phyloP scores from a whole-genome alignment of 2,888 invertebrate species.

The Polietes domitor region DNA sequence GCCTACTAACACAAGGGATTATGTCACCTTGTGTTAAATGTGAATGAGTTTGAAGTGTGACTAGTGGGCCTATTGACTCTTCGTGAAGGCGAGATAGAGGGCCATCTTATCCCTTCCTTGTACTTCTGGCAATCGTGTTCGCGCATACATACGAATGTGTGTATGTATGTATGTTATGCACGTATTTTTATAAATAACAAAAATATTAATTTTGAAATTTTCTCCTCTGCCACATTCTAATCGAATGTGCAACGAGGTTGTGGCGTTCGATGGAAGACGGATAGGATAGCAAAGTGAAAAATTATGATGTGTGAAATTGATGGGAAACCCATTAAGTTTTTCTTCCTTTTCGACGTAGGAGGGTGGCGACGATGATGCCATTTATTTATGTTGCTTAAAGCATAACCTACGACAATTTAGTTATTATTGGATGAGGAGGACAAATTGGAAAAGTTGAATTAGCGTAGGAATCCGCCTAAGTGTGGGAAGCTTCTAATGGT shows the following conservation, averaged over 20 bases:
- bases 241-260: conserved; percentile 57
- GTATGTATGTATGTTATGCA: conserved; percentile 16
- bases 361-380: not conserved
- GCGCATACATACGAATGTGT: not conserved
- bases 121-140: too few relatives aligned
- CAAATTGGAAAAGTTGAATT: too few relatives aligned
- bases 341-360: conserved; percentile 5
- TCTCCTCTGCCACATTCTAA: conserved; percentile 66
- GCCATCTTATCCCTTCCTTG: too few relatives aligned
- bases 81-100: too few relatives aligned
- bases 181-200: conserved; percentile 59
- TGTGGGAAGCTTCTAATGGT: too few relatives aligned
- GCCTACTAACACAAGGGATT: too few relatives aligned
- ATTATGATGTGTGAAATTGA: conserved; percentile 60
- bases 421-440: not conserved
- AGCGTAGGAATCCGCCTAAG: not conserved
- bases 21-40: too few relatives aligned
- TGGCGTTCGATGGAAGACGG: not conserved
- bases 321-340: conserved; percentile 63
- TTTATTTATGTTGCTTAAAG: not conserved
- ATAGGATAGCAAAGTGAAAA: not conserved
- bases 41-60: too few relatives aligned
- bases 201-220: conserved; percentile 66
- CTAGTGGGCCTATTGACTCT: too few relatives aligned
- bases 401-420: conserved; percentile 58